These are phyloP conservation scores for Pomacea canaliculata DNA, from an alignment of 2,888 invertebrate genomes.

Conservation along the genomic window DNA sequence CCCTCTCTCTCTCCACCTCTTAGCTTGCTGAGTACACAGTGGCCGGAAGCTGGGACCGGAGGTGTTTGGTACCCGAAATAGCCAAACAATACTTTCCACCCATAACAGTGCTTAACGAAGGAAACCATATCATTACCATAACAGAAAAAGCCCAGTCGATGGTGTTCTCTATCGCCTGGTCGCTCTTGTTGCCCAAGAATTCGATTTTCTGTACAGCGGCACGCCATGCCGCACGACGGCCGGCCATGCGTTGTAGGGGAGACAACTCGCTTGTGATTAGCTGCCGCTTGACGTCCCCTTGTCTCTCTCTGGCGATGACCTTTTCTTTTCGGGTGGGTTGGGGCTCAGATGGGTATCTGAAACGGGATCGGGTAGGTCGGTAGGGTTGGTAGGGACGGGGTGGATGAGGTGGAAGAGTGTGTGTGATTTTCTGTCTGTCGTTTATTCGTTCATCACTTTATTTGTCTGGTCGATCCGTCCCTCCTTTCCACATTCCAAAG, in stretches of 20 bases:
- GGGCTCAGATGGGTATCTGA: background rate
- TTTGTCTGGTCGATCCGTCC: no score
- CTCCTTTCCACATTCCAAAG: no score
- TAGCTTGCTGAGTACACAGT: no score
- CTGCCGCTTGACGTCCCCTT: no score
- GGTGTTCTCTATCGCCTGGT: background rate
- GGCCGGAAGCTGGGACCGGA: background rate
- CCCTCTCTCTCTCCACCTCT: no score
- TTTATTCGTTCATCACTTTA: no score
- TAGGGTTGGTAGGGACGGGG: background rate
- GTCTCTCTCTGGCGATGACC: no score
- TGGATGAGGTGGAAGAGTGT: background rate
- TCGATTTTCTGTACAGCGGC: background rate
- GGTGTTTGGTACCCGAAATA: conserved; percentile 1
- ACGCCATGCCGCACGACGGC: background rate
- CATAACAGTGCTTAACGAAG: background rate
- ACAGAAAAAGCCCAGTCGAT: conserved; percentile 1
- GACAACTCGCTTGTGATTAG: background rate
- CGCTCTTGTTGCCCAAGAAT: background rate
- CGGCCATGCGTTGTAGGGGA: background rate
- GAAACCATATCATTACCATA: background rate
- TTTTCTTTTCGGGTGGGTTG: no score
- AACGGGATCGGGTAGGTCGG: background rate
- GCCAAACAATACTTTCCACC: background rate
- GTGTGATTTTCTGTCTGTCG: no score